These are phyloP conservation scores for Synergus japonicus DNA, from an alignment of 2,888 invertebrate species.

Conservation along the genomic window DNA sequence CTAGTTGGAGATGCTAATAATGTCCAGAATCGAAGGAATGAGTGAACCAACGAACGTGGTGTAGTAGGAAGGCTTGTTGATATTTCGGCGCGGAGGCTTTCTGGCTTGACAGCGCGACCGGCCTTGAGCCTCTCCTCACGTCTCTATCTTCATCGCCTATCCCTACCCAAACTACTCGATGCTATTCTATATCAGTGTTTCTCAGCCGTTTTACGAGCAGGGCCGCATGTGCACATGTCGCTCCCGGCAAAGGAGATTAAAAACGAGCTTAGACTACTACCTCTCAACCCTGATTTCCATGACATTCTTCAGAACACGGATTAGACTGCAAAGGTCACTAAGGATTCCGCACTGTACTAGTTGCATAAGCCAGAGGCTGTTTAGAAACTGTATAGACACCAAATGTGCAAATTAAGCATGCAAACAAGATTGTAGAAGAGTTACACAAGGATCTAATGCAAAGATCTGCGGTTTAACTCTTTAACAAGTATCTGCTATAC, in stretches of 20 bases:
- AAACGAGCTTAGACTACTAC: background rate
- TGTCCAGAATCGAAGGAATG: background rate
- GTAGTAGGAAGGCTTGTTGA: constrained; percentile 55
- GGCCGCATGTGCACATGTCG: constrained; percentile 9
- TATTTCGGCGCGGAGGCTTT: constrained; percentile 56
- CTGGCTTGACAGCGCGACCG: constrained; percentile 73
- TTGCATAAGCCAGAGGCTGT: constrained; percentile 7
- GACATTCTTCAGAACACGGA: constrained; percentile 19
- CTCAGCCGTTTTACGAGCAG: constrained; percentile 42
- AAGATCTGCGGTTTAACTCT: constrained; percentile 1
- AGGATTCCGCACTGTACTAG: constrained; percentile 8
- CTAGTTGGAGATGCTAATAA: constrained; percentile 32
- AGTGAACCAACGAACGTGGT: constrained; percentile 27
- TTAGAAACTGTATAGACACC: background rate
- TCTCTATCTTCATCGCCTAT: constrained; percentile 56
- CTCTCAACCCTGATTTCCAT: constrained; percentile 20
- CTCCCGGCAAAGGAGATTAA: background rate
- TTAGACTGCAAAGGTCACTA: constrained; percentile 32
- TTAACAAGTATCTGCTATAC: background rate
- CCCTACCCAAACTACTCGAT: constrained; percentile 53
- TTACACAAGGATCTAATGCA: constrained; percentile 23
- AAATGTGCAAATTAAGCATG: constrained; percentile 17
- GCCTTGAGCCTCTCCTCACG: constrained; percentile 69
- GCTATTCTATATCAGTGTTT: constrained; percentile 50
- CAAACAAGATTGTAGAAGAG: constrained; percentile 8